These are phyloP conservation scores for Cololabis saira DNA, from an alignment of 2,113 vertebrate genomes.

Conservation along the genomic window DNA sequence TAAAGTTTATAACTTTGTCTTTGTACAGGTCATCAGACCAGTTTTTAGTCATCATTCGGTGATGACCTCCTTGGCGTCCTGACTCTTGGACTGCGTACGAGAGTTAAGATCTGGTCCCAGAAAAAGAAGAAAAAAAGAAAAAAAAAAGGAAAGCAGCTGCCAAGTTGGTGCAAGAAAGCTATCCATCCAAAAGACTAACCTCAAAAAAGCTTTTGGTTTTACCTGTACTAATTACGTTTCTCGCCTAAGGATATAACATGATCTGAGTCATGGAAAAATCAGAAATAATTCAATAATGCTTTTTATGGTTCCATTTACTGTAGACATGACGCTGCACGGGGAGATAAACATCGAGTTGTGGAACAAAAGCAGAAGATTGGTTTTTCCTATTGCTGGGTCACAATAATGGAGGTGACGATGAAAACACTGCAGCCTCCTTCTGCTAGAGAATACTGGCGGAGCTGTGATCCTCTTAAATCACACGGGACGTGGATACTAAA, in stretches of 20 bases:
- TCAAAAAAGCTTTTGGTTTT: constrained; percentile 41
- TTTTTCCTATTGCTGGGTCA: constrained; percentile 17
- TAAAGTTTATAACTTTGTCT: no score
- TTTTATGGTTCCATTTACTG: constrained; percentile 61
- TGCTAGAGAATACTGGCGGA: constrained; percentile 31
- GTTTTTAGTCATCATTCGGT: no score
- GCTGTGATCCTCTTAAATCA: constrained; percentile 37
- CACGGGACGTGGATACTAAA: constrained; percentile 54
- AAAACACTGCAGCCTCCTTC: constrained; percentile 28
- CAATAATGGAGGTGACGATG: constrained; percentile 12
- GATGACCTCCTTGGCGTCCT: neutral
- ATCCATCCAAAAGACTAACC: neutral
- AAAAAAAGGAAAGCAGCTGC: no score
- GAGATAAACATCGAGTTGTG: constrained; percentile 29
- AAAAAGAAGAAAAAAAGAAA: no score
- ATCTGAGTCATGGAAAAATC: constrained; percentile 70
- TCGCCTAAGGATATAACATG: constrained; percentile 49
- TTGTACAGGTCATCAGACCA: no score
- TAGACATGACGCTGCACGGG: constrained; percentile 41
- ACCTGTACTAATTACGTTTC: constrained; percentile 58
- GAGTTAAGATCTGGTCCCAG: constrained; percentile 2
- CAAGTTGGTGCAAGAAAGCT: neutral
- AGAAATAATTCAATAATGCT: constrained; percentile 57
- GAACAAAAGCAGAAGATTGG: constrained; percentile 16
- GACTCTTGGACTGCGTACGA: neutral